phyloP scores from a whole-genome alignment of 2,888 invertebrate genomes.

The Eumerus sabulonum region DNA sequence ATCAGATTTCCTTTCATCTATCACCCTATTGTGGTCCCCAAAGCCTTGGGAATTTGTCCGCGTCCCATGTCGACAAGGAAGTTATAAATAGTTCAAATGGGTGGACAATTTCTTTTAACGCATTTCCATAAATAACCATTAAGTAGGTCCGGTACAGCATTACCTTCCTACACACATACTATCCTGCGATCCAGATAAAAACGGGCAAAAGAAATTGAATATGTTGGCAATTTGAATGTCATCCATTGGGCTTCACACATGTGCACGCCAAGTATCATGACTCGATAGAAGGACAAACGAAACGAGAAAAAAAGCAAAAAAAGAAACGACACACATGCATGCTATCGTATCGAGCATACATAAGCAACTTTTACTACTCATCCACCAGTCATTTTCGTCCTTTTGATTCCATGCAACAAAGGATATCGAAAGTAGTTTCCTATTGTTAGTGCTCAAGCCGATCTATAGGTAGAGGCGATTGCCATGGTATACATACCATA shows the following conservation, averaged over 20 bases:
- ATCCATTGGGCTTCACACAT: slow-evolving; percentile 1
- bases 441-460: slow-evolving; percentile 38
- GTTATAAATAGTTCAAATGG: slow-evolving; percentile 55
- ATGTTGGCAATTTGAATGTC: slow-evolving; percentile 60
- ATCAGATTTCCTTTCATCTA: too few relatives aligned
- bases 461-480: neutral
- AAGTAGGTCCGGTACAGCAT: slow-evolving; percentile 37
- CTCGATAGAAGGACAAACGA: too few relatives aligned
- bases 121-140: slow-evolving; percentile 57
- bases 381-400: slow-evolving; percentile 22
- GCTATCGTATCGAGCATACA: slow-evolving; percentile 34
- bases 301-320: neutral
- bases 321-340: slow-evolving; percentile 13
- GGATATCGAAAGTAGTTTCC: slow-evolving; percentile 53
- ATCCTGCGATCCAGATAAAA: slow-evolving; percentile 11
- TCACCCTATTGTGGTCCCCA: too few relatives aligned
- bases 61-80: slow-evolving; percentile 36
- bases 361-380: slow-evolving; percentile 29
- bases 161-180: slow-evolving; percentile 27
- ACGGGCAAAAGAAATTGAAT: slow-evolving; percentile 37
- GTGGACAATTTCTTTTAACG: slow-evolving; percentile 50
- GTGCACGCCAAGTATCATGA: too few relatives aligned
- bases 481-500: slow-evolving; percentile 6
- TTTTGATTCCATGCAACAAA: slow-evolving; percentile 44
- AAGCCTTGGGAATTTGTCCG: neutral